Evolutionary conservation across 2,888 invertebrate species (phyloP).

Genomic region (Amblyteles armatorius): DNA sequence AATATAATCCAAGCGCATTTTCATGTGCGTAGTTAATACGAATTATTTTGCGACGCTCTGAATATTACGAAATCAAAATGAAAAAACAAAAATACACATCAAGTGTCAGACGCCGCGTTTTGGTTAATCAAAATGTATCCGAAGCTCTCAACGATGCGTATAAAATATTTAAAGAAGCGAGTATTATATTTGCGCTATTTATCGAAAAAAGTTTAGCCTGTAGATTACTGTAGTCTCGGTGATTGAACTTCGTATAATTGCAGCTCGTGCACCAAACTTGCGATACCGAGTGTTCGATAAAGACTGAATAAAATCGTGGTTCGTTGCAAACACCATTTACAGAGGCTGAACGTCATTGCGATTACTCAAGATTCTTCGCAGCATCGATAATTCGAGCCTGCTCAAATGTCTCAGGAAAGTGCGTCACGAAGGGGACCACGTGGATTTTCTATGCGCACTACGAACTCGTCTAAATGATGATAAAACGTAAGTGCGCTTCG

Average conservation of each 20-base stretch:
- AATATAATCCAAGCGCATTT: conserved; percentile 16
- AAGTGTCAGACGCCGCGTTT: not conserved
- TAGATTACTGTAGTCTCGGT: not conserved
- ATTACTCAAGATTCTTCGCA: not conserved
- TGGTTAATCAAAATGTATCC: not conserved
- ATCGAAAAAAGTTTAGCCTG: not conserved
- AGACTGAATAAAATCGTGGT: conserved; percentile 7
- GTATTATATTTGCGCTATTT: too few species aligned
- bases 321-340: not conserved
- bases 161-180: too few species aligned
- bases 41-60: not conserved
- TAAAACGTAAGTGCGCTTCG: not conserved
- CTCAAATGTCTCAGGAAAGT: conserved; percentile 17
- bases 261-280: conserved; percentile 9
- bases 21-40: not conserved
- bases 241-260: not conserved
- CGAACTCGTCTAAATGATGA: not conserved
- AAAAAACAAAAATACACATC: not conserved
- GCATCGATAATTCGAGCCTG: conserved; percentile 2
- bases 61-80: not conserved
- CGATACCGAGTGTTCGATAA: not conserved
- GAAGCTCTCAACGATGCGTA: too few species aligned
- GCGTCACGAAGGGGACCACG: conserved; percentile 35
- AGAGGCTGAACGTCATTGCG: not conserved
- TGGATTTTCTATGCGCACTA: conserved; percentile 19